These are phyloP conservation scores for Ctenopoma multispine DNA, from an alignment of 2,797 vertebrate genomes.

Conservation along the genomic window DNA sequence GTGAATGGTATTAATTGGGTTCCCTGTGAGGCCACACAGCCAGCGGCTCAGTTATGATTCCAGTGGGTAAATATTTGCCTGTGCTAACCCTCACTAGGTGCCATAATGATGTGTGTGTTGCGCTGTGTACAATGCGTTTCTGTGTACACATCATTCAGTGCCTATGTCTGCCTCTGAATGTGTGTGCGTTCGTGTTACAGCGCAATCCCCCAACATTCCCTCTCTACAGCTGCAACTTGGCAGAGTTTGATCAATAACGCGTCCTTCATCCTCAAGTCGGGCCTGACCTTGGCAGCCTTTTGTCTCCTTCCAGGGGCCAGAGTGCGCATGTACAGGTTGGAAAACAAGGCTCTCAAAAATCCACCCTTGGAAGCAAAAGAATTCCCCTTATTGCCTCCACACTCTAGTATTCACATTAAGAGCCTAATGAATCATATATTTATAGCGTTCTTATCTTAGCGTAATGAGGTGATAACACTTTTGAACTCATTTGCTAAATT, in stretches of 20 bases:
- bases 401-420: conserved; percentile 78
- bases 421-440: conserved; percentile 83
- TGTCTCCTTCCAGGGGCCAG: conserved; percentile 86
- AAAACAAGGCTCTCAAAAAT: conserved; percentile 77
- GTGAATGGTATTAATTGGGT: conserved; percentile 84
- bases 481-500: conserved; percentile 77
- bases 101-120: conserved; percentile 82
- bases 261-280: conserved; percentile 87
- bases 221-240: conserved; percentile 80
- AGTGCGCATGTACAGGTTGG: conserved; percentile 84
- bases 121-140: conserved; percentile 68
- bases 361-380: conserved; percentile 72
- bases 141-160: conserved; percentile 74
- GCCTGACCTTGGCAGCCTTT: conserved; percentile 89
- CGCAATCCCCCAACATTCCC: conserved; percentile 62
- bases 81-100: conserved; percentile 77
- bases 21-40: conserved; percentile 74
- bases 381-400: conserved; percentile 60
- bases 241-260: conserved; percentile 88
- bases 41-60: conserved; percentile 83
- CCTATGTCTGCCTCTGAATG: conserved; percentile 52
- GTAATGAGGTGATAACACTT: conserved; percentile 78
- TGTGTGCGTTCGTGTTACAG: conserved; percentile 56
- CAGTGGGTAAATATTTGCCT: conserved; percentile 87
- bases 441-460: conserved; percentile 77